Evolutionary conservation across 2,888 invertebrate genomes (phyloP), one percentile per base, ranked within the genome.

Genomic region (Pyralis farinalis): DNA sequence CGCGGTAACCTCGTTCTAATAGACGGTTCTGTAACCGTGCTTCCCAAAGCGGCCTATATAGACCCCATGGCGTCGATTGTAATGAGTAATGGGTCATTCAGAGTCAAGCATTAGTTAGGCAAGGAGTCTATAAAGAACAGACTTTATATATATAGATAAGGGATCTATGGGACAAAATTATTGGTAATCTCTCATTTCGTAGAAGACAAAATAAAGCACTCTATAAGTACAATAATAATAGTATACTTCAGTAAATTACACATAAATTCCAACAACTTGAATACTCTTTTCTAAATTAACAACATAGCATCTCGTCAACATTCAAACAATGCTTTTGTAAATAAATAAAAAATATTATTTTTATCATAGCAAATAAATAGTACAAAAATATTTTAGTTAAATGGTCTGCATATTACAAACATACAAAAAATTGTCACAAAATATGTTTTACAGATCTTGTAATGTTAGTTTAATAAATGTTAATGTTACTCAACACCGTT

Each of bases 361-460:
- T 28, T 5, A 11, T 20, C 30, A 32, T 16, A 12, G 29, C 12
- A 28, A 8, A 28, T 37, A 28, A 10, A 30, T 9, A 30, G 21
- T 20, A 22, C 28, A 28, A 12, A 32, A 37, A 37, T 20, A 30
- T 25, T 25, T 25, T 25, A 5, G 7, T 21, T 5, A 21, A 21
- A 21, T 25, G 7, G 3, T 16, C 16, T 16, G 16, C 4, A 3
- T 25, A 4, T 21, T 21, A 21, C 12, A 9, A 33, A 40, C 20
- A 40, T 27, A 38, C 11, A 31, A 28, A 42, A 37, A 34, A 30
- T 21, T 25, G 7, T 27, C 22, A 32, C 9, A 43, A 35, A n/a
- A 40, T 33, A 29, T 31, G 38, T 39, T 37, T 40, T 21, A 37
- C 45, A 48, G 48, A 48, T 48, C 47, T 45, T 32, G 34, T 37